These are phyloP conservation scores for Ambastaia sidthimunki DNA, from an alignment of 2,797 vertebrate genomes.

Conservation along the genomic window DNA sequence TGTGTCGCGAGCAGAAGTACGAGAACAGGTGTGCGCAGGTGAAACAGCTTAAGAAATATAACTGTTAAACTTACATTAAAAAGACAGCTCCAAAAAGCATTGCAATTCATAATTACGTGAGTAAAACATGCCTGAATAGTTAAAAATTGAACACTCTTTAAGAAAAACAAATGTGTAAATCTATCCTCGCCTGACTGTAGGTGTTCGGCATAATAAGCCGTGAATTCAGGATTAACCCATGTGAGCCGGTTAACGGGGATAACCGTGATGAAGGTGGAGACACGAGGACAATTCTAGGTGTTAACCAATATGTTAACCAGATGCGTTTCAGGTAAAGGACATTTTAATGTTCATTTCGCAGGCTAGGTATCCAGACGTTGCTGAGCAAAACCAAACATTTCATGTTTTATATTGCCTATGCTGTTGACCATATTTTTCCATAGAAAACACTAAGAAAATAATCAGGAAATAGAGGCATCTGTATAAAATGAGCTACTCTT, in stretches of 20 bases:
- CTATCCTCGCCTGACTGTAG: slow-evolving; percentile 11
- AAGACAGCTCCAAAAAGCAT: neutral
- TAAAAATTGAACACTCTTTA: neutral
- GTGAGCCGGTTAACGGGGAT: slow-evolving; percentile 60
- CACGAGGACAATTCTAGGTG: slow-evolving; percentile 6
- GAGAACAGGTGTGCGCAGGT: slow-evolving; percentile 2
- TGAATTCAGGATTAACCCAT: slow-evolving; percentile 52
- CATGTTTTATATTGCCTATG: too few species aligned
- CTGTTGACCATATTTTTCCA: too few species aligned
- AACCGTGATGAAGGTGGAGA: slow-evolving; percentile 46
- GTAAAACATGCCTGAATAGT: neutral
- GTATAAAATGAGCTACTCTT: too few species aligned
- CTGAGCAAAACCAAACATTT: neutral
- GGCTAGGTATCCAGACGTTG: too few species aligned
- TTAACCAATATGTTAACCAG: neutral
- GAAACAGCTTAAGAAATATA: neutral
- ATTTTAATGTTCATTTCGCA: neutral
- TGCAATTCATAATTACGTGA: neutral
- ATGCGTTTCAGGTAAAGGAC: neutral
- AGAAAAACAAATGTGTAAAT: neutral
- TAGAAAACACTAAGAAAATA: too few species aligned
- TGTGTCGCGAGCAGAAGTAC: neutral
- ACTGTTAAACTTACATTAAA: neutral
- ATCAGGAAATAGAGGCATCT: too few species aligned
- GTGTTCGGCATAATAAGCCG: slow-evolving; percentile 25